phyloP scores from a whole-genome alignment of 1,140 invertebrate species.

The Cylas formicarius region DNA sequence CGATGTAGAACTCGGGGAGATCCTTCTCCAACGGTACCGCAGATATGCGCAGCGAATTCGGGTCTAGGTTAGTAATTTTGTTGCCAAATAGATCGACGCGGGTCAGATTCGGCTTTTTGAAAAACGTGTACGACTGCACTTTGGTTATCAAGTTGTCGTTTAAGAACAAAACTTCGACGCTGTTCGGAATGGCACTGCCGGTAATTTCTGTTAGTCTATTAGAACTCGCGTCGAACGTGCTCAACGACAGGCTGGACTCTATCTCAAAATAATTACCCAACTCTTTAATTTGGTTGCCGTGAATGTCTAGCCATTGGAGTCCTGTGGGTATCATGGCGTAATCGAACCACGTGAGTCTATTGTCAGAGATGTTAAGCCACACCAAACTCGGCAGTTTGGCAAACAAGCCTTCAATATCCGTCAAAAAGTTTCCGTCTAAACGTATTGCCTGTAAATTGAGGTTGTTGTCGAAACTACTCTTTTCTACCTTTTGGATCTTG shows the following conservation, averaged over 20 bases:
- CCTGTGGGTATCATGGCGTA: slow-evolving; percentile 85
- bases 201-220: slow-evolving; percentile 81
- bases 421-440: slow-evolving; percentile 80
- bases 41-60: slow-evolving; percentile 77
- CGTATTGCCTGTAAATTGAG: slow-evolving; percentile 77
- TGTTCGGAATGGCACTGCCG: slow-evolving; percentile 77
- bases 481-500: slow-evolving; percentile 76
- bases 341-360: slow-evolving; percentile 81
- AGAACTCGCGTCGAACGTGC: slow-evolving; percentile 77
- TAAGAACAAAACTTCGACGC: slow-evolving; percentile 74
- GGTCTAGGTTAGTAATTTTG: slow-evolving; percentile 73
- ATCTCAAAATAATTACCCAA: slow-evolving; percentile 87
- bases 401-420: slow-evolving; percentile 77
- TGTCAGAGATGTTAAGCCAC: slow-evolving; percentile 88
- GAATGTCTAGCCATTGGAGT: slow-evolving; percentile 84
- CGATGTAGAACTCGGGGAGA: slow-evolving; percentile 86
- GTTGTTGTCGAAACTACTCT: slow-evolving; percentile 77
- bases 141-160: slow-evolving; percentile 81
- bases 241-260: slow-evolving; percentile 72
- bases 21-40: slow-evolving; percentile 65
- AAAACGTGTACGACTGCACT: slow-evolving; percentile 88
- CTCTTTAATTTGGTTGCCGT: slow-evolving; percentile 78
- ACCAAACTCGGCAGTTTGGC: slow-evolving; percentile 78
- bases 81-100: slow-evolving; percentile 80
- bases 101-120: slow-evolving; percentile 84